Evolutionary conservation across 2,888 invertebrate species (phyloP), one percentile per base, ranked within the genome.

Genomic region (Platycheirus rosarum): DNA sequence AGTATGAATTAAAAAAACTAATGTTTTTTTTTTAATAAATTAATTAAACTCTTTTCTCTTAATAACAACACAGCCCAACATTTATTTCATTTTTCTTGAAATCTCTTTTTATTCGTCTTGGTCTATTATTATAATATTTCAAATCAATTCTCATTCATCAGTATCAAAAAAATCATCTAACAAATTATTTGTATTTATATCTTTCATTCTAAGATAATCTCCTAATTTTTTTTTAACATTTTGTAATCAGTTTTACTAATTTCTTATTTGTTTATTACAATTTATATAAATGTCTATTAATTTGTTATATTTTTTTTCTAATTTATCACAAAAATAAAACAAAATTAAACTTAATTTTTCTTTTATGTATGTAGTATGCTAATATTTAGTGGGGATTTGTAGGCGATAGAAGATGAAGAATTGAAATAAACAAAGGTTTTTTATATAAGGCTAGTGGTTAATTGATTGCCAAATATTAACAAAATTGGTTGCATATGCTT

Each of bases 41-140:
- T n/a, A n/a, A n/a, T n/a, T n/a, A n/a, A n/a, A n/a, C n/a, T n/a
- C n/a, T n/a, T n/a, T n/a, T n/a, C n/a, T n/a, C n/a, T n/a, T n/a
- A n/a, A n/a, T n/a, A n/a, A n/a, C n/a, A n/a, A 23, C 23, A 23
- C 23, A 23, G 23, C 23, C 23, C 2, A 23, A 23, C 6, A 23
- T 51, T 42, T 44, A 11, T 60, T 77, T 46, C 35, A 29, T 77
- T 65, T 77, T 29, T 44, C 44, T 77, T 70, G 65, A 71, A 77
- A 71, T 69, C n/a, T n/a, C n/a, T n/a, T n/a, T 79, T 79, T 79
- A 79, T 79, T 79, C 62, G 69, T 63, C 74, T 79, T 74, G 79
- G 79, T 79, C 79, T 79, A 55, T 55, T 40, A n/a, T 23, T 55
- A 32, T 37, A 63, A 73, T 63, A 49, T 62, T 68, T 73, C 23